Evolutionary conservation across 2,113 vertebrate genomes (phyloP).

Genomic region (Delphinapterus leucas): DNA sequence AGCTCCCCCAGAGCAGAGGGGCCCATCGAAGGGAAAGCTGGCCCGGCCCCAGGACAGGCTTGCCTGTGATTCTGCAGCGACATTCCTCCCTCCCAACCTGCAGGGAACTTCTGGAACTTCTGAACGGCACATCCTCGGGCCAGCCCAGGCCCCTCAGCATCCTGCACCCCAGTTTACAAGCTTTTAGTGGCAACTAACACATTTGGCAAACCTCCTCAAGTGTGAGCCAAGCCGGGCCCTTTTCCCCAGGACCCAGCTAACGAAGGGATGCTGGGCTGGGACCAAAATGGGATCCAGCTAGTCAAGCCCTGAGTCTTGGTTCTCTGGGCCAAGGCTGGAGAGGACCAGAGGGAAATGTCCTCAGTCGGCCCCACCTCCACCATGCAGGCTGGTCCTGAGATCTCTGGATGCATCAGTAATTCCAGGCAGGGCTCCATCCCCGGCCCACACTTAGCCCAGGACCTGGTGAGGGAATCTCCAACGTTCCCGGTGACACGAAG

Average conservation of each 20-base stretch:
- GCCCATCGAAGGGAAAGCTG: constrained; percentile 66
- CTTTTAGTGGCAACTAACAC: constrained; percentile 37
- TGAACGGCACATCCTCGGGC: constrained; percentile 16
- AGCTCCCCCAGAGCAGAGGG: constrained; percentile 61
- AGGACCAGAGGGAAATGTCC: constrained; percentile 36
- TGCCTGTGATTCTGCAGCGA: neutral
- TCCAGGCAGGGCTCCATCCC: constrained; percentile 57
- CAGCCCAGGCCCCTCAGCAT: neutral
- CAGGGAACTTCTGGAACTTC: constrained; percentile 50
- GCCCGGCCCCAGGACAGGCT: constrained; percentile 35
- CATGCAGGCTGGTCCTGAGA: neutral
- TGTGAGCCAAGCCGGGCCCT: neutral
- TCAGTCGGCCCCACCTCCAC: neutral
- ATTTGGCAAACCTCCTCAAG: constrained; percentile 43
- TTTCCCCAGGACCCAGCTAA: neutral
- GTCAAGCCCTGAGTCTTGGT: neutral
- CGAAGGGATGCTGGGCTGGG: neutral
- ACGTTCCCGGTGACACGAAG: neutral
- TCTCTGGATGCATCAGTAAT: constrained; percentile 40
- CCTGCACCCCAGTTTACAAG: constrained; percentile 41
- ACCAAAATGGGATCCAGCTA: constrained; percentile 27
- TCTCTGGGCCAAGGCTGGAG: constrained; percentile 22
- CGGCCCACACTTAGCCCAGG: constrained; percentile 14
- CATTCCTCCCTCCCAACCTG: constrained; percentile 32
- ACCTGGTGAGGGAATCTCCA: neutral